Percentiles rank a stretch among this genome's conserved stretches.
phyloP scores from a whole-genome alignment of 1,140 invertebrate species.

The Onthophagus taurus region DNA sequence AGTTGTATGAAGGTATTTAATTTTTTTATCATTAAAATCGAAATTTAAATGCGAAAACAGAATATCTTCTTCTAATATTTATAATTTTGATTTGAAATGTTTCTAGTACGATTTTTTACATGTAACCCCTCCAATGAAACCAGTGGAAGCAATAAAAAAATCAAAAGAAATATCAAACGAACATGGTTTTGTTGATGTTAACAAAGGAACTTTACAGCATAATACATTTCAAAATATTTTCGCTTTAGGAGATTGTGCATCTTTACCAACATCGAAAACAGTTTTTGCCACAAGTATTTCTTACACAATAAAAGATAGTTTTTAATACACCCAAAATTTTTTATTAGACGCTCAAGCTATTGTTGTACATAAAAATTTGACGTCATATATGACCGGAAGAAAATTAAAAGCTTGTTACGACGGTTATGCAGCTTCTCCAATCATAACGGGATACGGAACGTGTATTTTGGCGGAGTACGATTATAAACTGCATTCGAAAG shows the following conservation, averaged over 20 bases:
- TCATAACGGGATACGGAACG: conserved; percentile 1
- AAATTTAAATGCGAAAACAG: background rate
- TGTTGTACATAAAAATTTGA: conserved; percentile 3
- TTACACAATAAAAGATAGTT: no score
- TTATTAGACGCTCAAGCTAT: background rate
- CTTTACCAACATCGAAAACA: background rate
- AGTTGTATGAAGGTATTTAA: background rate
- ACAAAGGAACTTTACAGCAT: background rate
- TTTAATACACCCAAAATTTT: background rate
- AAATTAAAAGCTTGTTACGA: background rate
- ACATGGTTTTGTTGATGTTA: background rate
- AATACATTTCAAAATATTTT: conserved; percentile 1
- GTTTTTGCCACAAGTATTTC: background rate
- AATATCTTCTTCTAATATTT: background rate
- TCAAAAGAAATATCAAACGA: background rate
- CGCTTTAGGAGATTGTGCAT: background rate
- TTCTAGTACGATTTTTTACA: conserved; percentile 2
- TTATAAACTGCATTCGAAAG: background rate
- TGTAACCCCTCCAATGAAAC: background rate
- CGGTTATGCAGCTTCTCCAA: background rate
- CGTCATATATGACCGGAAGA: background rate
- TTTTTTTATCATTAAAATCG: background rate
- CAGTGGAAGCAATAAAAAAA: background rate
- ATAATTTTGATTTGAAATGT: background rate
- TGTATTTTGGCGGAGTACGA: conserved; percentile 5